These are phyloP conservation scores for Gila orcuttii DNA, from an alignment of 2,113 vertebrate genomes.

Conservation along the genomic window DNA sequence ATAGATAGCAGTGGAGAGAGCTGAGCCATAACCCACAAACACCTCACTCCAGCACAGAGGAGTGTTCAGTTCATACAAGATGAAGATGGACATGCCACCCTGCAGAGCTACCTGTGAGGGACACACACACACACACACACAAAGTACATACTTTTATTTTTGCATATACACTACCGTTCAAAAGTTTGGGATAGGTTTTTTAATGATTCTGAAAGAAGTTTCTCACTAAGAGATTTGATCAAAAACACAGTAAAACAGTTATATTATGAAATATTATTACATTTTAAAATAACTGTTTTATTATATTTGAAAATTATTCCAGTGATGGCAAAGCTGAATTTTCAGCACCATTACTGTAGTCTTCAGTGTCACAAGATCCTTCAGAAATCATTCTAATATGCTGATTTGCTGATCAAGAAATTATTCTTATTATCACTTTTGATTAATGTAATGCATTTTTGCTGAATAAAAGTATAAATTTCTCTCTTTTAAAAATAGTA, in stretches of 20 bases:
- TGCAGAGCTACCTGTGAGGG: constrained; percentile 63
- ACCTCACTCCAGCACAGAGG: constrained; percentile 87
- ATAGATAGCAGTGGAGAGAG: constrained; percentile 73
- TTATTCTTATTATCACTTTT: neutral
- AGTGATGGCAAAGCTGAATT: neutral
- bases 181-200: too few species aligned
- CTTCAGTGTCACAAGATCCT: neutral
- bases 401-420: neutral
- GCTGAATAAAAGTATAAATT: neutral
- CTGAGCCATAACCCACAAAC: constrained; percentile 83
- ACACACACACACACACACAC: neutral
- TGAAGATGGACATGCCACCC: constrained; percentile 75
- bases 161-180: too few species aligned
- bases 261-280: neutral
- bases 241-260: neutral
- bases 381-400: neutral
- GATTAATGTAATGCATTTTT: neutral
- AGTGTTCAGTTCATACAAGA: constrained; percentile 82
- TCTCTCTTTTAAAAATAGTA: neutral
- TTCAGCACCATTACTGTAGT: neutral
- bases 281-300: neutral
- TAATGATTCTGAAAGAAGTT: too few species aligned
- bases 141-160: too few species aligned
- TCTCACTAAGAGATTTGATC: too few species aligned
- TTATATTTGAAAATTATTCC: neutral